Base-by-base conservation (phyloP, 37 sponge, comb jelly and placozoan species). In the Hormiphora californensis region DNA sequence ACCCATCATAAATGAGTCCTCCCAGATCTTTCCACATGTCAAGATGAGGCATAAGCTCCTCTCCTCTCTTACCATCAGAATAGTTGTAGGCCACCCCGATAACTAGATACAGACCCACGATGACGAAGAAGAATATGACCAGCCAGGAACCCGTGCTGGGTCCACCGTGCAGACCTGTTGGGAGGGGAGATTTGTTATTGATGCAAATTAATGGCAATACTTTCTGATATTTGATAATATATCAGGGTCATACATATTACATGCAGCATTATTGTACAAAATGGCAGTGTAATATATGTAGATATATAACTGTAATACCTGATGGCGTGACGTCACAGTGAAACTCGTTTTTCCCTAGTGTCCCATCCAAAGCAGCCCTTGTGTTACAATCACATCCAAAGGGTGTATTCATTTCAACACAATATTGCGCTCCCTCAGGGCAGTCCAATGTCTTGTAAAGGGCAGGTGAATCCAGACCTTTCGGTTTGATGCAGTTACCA, bases 11-110 rank as follows among this genome's bases (percentile, higher is more conserved):
- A 7, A 65, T 65, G 7, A 65, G 36, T 1, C 27, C 12, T 3
- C 68, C 35, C 5, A 65, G 7, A 65, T 65, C 68, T 65, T 27
- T 65, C 68, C 68, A 65, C 68, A 65, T 65, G 12, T 65, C 68
- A 5, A 65, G 38, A 35, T 65, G 68, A 35, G 68, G 68, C 3
- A 65, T 65, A 5, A 25, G 1, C 21, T 65, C 68, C 7, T 15
- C 25, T 17, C 68, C 68, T 36, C 68, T 31, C 4, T 35, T 36
- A 32, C 68, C 68, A 36, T 65, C 68, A 21, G 36, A 36, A 35
- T 25, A 65, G 21, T 65, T 65, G 19, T 65, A 65, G 7, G 7
- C 68, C 12, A 65, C 35, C 9, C 68, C 68, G 35, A 65, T 25
- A 21, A 15, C 39, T 8, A 65, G 36, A 32, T 65, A 65, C 11